Conservation (phyloP, 1,140 invertebrate genomes). For the Drosophila nigrodunni region DNA sequence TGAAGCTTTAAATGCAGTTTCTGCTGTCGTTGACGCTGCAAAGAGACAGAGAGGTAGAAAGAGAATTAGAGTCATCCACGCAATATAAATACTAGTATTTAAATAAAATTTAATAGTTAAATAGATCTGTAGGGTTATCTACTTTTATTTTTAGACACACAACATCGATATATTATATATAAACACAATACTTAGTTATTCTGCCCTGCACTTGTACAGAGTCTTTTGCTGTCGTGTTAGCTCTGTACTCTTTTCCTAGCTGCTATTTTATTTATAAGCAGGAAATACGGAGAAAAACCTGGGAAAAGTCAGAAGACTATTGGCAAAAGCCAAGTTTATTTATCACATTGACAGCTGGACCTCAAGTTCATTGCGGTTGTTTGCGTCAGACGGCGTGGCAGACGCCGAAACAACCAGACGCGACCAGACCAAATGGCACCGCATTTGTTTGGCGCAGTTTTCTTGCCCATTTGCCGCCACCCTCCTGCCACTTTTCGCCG, state of each 20-base stretch:
- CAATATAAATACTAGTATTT: too few species aligned
- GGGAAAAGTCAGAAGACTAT: background rate
- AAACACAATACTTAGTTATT: too few species aligned
- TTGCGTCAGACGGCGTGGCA: conserved; percentile 45
- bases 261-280: conserved; percentile 16
- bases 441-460: conserved; percentile 55
- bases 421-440: conserved; percentile 54
- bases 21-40: conserved; percentile 22
- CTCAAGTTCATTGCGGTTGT: conserved; percentile 73
- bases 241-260: too few species aligned
- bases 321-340: conserved; percentile 69
- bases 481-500: too few species aligned
- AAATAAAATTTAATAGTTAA: too few species aligned
- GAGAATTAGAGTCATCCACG: too few species aligned
- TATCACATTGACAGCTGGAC: conserved; percentile 78
- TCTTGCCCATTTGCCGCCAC: background rate
- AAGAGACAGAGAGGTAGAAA: conserved; percentile 18
- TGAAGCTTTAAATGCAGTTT: background rate
- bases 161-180: too few species aligned
- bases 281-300: background rate
- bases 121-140: too few species aligned
- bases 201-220: too few species aligned
- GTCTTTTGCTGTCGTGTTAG: too few species aligned
- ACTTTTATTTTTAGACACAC: too few species aligned
- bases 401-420: background rate